These are phyloP conservation scores for Berghia stephanieae DNA, from an alignment of 1,140 invertebrate genomes.

Conservation along the genomic window DNA sequence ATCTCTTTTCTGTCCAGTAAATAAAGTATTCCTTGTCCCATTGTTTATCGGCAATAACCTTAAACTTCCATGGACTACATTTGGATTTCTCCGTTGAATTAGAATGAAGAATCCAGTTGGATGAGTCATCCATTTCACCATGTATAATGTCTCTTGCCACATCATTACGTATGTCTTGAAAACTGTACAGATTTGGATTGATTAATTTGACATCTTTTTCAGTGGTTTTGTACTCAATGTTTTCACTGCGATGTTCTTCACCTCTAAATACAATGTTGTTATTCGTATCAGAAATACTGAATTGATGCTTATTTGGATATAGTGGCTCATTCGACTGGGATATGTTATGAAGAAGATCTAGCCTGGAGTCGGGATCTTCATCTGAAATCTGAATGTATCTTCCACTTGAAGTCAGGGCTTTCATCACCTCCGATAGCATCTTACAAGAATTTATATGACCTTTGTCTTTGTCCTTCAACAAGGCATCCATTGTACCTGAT, in stretches of 20 bases:
- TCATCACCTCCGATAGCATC: conserved; percentile 39
- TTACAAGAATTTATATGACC: conserved; percentile 25
- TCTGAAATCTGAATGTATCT: conserved; percentile 52
- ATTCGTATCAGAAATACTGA: too few relatives aligned
- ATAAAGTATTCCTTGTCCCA: conserved; percentile 18
- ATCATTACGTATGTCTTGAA: too few relatives aligned
- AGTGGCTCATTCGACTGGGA: not conserved
- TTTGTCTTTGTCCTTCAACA: conserved; percentile 44
- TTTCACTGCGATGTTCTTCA: too few relatives aligned
- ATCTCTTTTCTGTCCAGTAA: not conserved
- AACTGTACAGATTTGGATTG: too few relatives aligned
- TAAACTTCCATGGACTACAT: not conserved
- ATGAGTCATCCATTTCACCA: too few relatives aligned
- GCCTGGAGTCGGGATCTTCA: conserved; percentile 52
- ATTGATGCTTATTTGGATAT: too few relatives aligned
- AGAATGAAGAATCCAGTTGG: too few relatives aligned
- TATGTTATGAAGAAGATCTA: not conserved
- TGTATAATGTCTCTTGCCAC: too few relatives aligned
- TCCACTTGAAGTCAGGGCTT: conserved; percentile 37
- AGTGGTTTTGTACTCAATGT: too few relatives aligned
- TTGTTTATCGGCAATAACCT: not conserved
- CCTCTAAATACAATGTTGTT: too few relatives aligned
- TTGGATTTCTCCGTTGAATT: too few relatives aligned
- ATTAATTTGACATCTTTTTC: too few relatives aligned
- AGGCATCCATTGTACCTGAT: conserved; percentile 50